Evolutionary conservation across 2,797 vertebrate species (phyloP), one percentile per base, ranked within the genome.

Genomic region (Lepidocolaptes lacrymiger): DNA sequence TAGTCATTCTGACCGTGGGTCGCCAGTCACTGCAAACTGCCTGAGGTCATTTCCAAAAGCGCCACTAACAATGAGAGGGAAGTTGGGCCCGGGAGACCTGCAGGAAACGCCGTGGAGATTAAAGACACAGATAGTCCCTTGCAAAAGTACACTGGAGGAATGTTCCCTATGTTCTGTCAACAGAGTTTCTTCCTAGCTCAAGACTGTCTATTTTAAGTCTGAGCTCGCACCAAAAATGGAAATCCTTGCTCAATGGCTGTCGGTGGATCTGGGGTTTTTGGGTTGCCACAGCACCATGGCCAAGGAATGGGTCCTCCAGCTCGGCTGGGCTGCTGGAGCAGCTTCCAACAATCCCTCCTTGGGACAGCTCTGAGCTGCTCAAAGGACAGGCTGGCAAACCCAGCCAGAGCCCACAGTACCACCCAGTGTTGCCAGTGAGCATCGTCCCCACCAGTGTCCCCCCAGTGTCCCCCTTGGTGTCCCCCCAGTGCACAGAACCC

Each of bases 1-100:
- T 97, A 96, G 95, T 97, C 96, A 96, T 93, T 95, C 92, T 93
- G 96, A 81, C 96, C 95, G 59, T 82, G 95, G 94, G 97, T 96
- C 95, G 95, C 97, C 94, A 92, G 90, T 89, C 95, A 64, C 95
- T 94, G 95, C 90, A 78, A 91, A 93, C 84, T 1, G 94, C 96
- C 96, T 96, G 96, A 97, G 97, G 97, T 97, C 97, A 97, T 95
- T 97, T 97, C 96, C 97, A 97, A 97, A 91, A 79, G 87, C 83
- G 2, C 95, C 89, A 79, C 76, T 88, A 96, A 97, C 97, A 97
- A 97, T 96, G 96, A 92, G 94, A 95, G 95, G 83, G 93, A 94
- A 95, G 91, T 89, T 49, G 80, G 83, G 87, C 91, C 92, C 75
- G 55, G 91, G 97, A 97, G 97, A 97, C 96, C 92, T 93, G 95